A percentile compares a stretch with the other conserved stretches of the same genome.
Conservation (phyloP, 2,888 invertebrate genomes). For the Lottia gigantea region DNA sequence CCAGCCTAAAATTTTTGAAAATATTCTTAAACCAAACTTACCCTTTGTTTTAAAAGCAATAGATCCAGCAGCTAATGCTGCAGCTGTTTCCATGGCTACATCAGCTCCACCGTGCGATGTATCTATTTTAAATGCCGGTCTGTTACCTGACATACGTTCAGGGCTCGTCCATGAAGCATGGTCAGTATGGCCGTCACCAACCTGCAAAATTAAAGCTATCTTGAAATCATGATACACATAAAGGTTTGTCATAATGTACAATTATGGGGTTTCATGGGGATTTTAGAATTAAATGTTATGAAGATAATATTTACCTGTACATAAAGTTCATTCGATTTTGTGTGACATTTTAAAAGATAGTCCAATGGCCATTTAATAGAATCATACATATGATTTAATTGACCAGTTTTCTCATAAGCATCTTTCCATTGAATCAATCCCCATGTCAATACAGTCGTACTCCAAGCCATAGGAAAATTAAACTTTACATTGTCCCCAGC, state of each 20-base stretch:
- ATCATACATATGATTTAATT: slow-evolving; percentile 47
- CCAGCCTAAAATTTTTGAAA: no score
- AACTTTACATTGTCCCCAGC: slow-evolving; percentile 60
- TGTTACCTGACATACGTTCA: slow-evolving; percentile 72
- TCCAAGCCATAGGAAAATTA: slow-evolving; percentile 56
- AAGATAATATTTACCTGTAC: slow-evolving; percentile 64
- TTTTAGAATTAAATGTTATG: no score
- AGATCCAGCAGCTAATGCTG: slow-evolving; percentile 73
- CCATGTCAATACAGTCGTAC: slow-evolving; percentile 50
- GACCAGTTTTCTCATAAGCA: slow-evolving; percentile 46
- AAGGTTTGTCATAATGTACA: no score
- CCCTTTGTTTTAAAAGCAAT: slow-evolving; percentile 68
- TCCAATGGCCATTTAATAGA: slow-evolving; percentile 74
- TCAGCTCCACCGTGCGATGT: slow-evolving; percentile 73
- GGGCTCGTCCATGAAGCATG: slow-evolving; percentile 75
- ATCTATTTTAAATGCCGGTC: slow-evolving; percentile 74
- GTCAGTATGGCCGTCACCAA: slow-evolving; percentile 70
- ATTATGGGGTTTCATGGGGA: no score
- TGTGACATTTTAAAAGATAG: slow-evolving; percentile 73
- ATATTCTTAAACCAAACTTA: neutral
- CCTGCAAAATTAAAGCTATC: slow-evolving; percentile 28
- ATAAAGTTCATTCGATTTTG: slow-evolving; percentile 56
- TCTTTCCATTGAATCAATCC: slow-evolving; percentile 48
- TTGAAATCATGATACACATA: no score
- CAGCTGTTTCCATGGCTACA: slow-evolving; percentile 74